Conservation (phyloP, 2,888 invertebrate genomes). For the Maniola hyperantus region DNA sequence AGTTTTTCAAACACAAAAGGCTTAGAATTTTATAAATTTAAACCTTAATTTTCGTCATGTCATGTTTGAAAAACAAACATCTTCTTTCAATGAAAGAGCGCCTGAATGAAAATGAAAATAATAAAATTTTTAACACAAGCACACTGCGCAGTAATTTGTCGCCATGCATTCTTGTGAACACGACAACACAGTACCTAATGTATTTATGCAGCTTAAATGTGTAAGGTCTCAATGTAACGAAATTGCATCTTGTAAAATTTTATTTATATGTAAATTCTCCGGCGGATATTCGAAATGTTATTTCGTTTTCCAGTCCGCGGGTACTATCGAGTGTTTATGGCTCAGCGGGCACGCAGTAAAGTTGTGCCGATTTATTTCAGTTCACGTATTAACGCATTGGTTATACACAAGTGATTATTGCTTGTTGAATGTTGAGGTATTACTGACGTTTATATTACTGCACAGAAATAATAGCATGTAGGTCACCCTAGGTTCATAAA, state of each 20-base stretch:
- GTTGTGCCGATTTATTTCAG: slow-evolving; percentile 38
- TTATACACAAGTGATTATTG: slow-evolving; percentile 28
- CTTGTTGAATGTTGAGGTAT: slow-evolving; percentile 21
- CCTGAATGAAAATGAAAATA: no score
- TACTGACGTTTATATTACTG: neutral
- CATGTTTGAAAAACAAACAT: neutral
- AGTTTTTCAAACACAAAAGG: neutral
- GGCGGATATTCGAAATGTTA: slow-evolving; percentile 31
- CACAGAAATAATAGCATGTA: neutral
- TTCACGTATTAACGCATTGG: slow-evolving; percentile 39
- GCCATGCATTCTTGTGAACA: no score
- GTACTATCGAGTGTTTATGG: slow-evolving; percentile 30
- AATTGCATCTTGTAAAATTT: slow-evolving; percentile 7
- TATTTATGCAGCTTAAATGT: no score
- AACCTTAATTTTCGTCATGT: no score
- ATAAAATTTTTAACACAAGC: no score
- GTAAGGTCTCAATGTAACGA: no score
- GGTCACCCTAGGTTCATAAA: neutral
- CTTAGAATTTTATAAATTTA: no score
- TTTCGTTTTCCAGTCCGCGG: slow-evolving; percentile 33
- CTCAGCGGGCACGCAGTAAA: slow-evolving; percentile 31
- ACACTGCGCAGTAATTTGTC: neutral
- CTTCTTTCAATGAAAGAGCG: no score
- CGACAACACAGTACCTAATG: no score
- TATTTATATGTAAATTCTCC: slow-evolving; percentile 16